Evolutionary conservation across 2,888 invertebrate genomes (phyloP).

Genomic region (Biston betularia): DNA sequence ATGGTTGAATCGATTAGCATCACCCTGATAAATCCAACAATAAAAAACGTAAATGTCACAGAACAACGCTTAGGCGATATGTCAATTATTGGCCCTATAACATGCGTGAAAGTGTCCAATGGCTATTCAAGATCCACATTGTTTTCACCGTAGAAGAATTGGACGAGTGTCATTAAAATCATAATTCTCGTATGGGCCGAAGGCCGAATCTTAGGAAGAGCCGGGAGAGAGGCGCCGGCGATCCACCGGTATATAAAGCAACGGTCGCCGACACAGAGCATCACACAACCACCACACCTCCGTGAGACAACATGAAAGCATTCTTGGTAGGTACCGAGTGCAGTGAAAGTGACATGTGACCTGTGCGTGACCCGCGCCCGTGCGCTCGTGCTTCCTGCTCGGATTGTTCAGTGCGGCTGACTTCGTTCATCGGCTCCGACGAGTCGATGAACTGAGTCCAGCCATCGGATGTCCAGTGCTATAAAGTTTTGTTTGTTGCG

Average conservation of each 20-base stretch:
- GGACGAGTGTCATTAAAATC: conserved; percentile 83
- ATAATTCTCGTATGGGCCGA: conserved; percentile 83
- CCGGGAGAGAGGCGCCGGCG: conserved; percentile 81
- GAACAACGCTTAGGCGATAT: conserved; percentile 18
- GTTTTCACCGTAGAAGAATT: conserved; percentile 83
- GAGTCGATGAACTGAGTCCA: conserved; percentile 51
- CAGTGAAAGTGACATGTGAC: conserved; percentile 84
- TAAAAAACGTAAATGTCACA: conserved; percentile 19
- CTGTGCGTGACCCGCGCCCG: conserved; percentile 70
- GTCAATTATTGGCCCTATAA: conserved; percentile 44
- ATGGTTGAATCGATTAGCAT: conserved; percentile 12
- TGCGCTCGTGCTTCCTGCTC: conserved; percentile 63
- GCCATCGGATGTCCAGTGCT: conserved; percentile 54
- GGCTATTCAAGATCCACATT: conserved; percentile 71
- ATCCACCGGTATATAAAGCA: conserved; percentile 77
- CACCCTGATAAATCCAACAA: conserved; percentile 22
- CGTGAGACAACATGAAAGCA: conserved; percentile 85
- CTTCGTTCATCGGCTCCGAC: conserved; percentile 56
- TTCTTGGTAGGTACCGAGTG: conserved; percentile 84
- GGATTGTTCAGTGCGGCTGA: conserved; percentile 68
- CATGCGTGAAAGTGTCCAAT: conserved; percentile 71
- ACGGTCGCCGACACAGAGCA: conserved; percentile 72
- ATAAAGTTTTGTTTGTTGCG: conserved; percentile 52
- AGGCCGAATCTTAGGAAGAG: conserved; percentile 85
- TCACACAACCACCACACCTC: conserved; percentile 83